Evolutionary conservation across 2,113 vertebrate genomes (phyloP).

Genomic region (Neogobius melanostomus): DNA sequence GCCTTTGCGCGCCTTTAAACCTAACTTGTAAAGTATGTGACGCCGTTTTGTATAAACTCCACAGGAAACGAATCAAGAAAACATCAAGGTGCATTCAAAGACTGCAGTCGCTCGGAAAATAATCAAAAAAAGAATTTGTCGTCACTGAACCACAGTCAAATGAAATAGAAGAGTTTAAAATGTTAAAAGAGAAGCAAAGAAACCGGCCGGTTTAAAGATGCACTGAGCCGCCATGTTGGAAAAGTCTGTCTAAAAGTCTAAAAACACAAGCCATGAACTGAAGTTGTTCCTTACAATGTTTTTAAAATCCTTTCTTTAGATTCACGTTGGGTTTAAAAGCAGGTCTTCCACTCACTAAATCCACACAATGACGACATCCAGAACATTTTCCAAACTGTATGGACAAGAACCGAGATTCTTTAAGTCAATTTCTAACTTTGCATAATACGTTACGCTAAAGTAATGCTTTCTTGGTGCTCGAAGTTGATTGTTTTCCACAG

Average conservation of each 20-base stretch:
- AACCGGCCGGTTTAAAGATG: constrained; percentile 20
- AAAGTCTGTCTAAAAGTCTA: background rate
- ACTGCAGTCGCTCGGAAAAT: background rate
- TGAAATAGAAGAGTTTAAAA: background rate
- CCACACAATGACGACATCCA: too few relatives aligned
- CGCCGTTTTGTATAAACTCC: background rate
- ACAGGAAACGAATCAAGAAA: background rate
- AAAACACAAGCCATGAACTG: background rate
- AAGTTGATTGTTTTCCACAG: too few relatives aligned
- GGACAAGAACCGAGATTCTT: too few relatives aligned
- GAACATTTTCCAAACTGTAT: too few relatives aligned
- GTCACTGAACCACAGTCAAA: background rate
- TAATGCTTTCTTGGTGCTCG: too few relatives aligned
- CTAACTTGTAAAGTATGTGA: background rate
- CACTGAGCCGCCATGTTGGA: constrained; percentile 43
- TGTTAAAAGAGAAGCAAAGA: background rate
- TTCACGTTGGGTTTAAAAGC: too few relatives aligned
- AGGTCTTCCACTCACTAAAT: too few relatives aligned
- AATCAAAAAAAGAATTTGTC: constrained; percentile 13
- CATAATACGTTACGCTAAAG: too few relatives aligned
- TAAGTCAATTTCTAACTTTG: too few relatives aligned
- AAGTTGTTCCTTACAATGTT: background rate
- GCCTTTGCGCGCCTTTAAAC: constrained; percentile 19
- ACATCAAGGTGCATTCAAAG: background rate
- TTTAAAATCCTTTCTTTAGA: too few relatives aligned